Conservation (phyloP, 1,140 invertebrate species). For the Caenorhabditis latens region DNA sequence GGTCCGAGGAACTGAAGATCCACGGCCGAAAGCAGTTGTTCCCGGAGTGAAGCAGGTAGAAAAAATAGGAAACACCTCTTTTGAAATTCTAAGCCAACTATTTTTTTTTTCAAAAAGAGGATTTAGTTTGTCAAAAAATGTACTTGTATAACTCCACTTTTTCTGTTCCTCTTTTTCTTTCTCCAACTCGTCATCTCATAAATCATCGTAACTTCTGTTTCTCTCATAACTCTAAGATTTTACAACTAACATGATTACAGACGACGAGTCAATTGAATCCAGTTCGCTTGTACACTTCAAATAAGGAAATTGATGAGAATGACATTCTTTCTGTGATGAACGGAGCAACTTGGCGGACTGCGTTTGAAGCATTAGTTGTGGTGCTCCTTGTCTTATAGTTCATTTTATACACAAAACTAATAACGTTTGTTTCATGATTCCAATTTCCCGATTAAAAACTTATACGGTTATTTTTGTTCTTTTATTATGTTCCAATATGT, state of each 20-base stretch:
- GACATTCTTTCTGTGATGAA: constrained; percentile 46
- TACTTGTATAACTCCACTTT: too few relatives aligned
- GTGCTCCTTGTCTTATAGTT: neutral
- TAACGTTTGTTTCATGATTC: neutral
- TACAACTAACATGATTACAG: constrained; percentile 44
- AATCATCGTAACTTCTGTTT: constrained; percentile 3
- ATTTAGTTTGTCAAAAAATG: too few relatives aligned
- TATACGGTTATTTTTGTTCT: constrained; percentile 10
- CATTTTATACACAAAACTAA: neutral
- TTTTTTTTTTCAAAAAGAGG: too few relatives aligned
- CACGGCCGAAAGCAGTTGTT: constrained; percentile 35
- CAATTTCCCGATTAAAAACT: constrained; percentile 5
- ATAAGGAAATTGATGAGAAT: constrained; percentile 52
- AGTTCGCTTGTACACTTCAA: constrained; percentile 46
- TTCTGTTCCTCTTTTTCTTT: neutral
- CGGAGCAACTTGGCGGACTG: neutral
- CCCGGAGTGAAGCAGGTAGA: constrained; percentile 13
- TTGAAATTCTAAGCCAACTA: too few relatives aligned
- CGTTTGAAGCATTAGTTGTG: neutral
- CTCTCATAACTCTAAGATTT: neutral
- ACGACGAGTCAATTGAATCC: constrained; percentile 34
- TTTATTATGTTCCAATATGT: neutral
- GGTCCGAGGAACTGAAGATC: constrained; percentile 62
- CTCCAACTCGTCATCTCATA: neutral
- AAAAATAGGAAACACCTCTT: too few relatives aligned